phyloP scores from a whole-genome alignment of 1,140 invertebrate genomes.

The Drosophila burlai region DNA sequence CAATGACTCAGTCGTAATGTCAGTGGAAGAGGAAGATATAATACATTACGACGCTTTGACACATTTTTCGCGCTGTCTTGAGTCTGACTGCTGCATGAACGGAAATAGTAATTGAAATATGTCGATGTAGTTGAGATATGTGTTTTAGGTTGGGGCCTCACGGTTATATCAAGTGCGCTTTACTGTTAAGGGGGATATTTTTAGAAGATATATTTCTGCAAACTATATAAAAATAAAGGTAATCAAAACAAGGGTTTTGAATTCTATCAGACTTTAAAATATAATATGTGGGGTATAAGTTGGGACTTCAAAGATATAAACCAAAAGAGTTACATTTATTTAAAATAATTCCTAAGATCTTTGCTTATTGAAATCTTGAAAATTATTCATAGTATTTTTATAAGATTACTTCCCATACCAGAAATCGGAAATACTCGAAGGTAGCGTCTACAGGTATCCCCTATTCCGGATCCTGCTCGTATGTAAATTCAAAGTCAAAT shows the following conservation, averaged over 20 bases:
- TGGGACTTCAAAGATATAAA: not conserved
- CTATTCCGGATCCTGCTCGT: conserved; percentile 30
- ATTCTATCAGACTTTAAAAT: not conserved
- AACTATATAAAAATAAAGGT: not conserved
- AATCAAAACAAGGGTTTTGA: not conserved
- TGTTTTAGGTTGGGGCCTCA: conserved; percentile 12
- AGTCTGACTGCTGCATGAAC: conserved; percentile 50
- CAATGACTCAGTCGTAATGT: conserved; percentile 18
- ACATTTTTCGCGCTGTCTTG: conserved; percentile 37
- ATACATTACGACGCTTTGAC: conserved; percentile 32
- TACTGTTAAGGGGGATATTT: not conserved
- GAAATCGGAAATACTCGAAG: conserved; percentile 88
- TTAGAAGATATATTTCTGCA: not conserved
- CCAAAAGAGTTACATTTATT: not conserved
- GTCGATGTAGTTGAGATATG: conserved; percentile 41
- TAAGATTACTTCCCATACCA: conserved; percentile 76
- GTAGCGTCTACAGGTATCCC: conserved; percentile 36
- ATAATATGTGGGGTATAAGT: not conserved
- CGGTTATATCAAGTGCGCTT: not conserved
- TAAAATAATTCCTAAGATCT: no score
- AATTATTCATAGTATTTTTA: not conserved
- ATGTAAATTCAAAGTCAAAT: conserved; percentile 61
- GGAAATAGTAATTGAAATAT: conserved; percentile 74
- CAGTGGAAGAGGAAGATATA: conserved; percentile 17
- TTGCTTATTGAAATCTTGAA: not conserved